phyloP scores from a whole-genome alignment of 2,888 invertebrate species.

The Siphlonurus alternatus region DNA sequence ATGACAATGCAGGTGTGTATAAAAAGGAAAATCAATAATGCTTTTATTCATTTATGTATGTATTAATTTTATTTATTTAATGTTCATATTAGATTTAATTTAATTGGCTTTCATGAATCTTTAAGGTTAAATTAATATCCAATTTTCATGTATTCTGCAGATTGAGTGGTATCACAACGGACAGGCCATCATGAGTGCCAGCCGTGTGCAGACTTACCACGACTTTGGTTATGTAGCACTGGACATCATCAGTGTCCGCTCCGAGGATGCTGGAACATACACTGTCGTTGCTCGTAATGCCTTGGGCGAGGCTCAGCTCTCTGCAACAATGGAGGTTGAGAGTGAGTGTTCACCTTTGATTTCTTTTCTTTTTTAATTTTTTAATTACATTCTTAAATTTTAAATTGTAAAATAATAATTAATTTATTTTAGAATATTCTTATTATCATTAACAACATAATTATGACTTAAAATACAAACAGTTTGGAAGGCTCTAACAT shows the following conservation, averaged over 20 bases:
- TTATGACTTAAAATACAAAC: too few relatives aligned
- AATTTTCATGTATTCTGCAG: constrained; percentile 17
- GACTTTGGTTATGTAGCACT: constrained; percentile 96
- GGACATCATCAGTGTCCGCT: constrained; percentile 81
- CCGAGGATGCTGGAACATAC: constrained; percentile 86
- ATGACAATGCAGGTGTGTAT: constrained; percentile 49
- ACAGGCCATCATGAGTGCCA: constrained; percentile 70
- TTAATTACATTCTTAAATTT: too few relatives aligned
- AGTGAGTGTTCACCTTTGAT: constrained; percentile 39
- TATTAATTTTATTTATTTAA: background rate
- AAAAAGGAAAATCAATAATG: background rate
- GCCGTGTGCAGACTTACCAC: constrained; percentile 83
- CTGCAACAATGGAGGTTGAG: constrained; percentile 72
- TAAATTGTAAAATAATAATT: too few relatives aligned
- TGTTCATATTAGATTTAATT: background rate
- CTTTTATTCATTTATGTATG: background rate
- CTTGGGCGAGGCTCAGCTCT: constrained; percentile 71
- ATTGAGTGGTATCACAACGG: constrained; percentile 98
- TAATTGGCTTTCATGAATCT: background rate
- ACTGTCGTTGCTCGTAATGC: constrained; percentile 84
- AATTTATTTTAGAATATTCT: background rate
- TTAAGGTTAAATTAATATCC: background rate
- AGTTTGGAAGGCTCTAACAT: too few relatives aligned
- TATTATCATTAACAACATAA: too few relatives aligned
- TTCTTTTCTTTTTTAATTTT: too few relatives aligned